These are phyloP conservation scores for Luperina nickerlii DNA, from an alignment of 2,888 invertebrate genomes.

Conservation along the genomic window DNA sequence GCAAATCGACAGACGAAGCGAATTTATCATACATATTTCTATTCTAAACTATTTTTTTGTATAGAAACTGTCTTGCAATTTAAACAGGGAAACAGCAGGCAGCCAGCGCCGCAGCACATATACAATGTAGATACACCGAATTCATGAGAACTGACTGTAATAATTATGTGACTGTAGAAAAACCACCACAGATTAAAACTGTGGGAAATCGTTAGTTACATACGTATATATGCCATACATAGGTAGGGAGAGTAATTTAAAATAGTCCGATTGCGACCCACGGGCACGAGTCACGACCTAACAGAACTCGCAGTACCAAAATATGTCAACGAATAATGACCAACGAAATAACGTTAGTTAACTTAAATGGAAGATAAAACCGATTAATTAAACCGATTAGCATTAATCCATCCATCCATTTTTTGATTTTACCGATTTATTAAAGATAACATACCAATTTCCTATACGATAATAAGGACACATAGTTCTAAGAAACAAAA, in stretches of 20 bases:
- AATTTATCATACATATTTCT: constrained; percentile 47
- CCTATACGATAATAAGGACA: constrained; percentile 3
- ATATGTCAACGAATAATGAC: constrained; percentile 7
- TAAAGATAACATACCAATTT: background rate
- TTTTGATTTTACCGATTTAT: too few species aligned
- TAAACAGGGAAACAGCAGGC: background rate
- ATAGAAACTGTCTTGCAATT: background rate
- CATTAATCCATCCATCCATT: too few species aligned
- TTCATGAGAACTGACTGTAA: background rate
- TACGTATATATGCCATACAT: constrained; percentile 4
- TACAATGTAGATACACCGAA: background rate
- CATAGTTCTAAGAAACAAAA: background rate
- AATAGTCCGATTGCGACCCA: constrained; percentile 46
- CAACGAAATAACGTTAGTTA: background rate
- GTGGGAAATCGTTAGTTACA: constrained; percentile 29
- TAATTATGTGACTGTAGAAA: background rate
- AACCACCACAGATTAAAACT: constrained; percentile 2
- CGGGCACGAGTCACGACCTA: constrained; percentile 11
- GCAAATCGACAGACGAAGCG: constrained; percentile 64
- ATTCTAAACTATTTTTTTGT: constrained; percentile 20
- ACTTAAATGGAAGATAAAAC: background rate
- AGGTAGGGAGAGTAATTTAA: constrained; percentile 28
- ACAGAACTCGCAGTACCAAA: constrained; percentile 6
- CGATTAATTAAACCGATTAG: background rate
- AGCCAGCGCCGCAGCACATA: background rate